Evolutionary conservation across 2,113 vertebrate species (phyloP).

Genomic region (Isichthys henryi): DNA sequence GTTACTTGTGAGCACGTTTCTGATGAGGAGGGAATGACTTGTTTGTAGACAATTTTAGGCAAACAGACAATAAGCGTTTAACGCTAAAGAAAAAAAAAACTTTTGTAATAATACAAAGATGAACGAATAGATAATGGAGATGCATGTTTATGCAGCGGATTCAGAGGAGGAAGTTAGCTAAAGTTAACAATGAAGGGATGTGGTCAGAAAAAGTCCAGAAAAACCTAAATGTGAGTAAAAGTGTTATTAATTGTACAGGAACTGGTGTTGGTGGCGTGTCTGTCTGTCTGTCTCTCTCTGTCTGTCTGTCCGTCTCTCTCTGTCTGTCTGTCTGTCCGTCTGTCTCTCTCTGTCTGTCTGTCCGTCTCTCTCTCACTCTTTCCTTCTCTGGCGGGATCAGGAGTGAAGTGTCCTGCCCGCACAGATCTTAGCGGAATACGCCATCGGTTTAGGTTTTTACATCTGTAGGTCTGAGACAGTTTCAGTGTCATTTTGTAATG

Average conservation of each 20-base stretch:
- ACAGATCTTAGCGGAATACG: background rate
- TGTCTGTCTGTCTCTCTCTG: background rate
- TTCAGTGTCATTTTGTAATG: slow-evolving; percentile 10
- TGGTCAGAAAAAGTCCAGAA: background rate
- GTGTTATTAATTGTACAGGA: background rate
- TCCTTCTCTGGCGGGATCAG: background rate
- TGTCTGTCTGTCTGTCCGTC: background rate
- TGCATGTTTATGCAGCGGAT: too few species aligned
- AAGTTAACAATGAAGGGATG: background rate
- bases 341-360: background rate
- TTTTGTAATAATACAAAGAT: background rate
- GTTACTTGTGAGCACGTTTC: slow-evolving; percentile 13
- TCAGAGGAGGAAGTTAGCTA: background rate
- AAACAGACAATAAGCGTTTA: background rate
- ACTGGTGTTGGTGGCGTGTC: background rate
- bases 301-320: background rate
- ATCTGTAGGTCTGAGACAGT: slow-evolving; percentile 10
- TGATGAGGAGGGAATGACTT: background rate
- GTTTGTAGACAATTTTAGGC: background rate
- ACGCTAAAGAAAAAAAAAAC: background rate
- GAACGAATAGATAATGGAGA: background rate
- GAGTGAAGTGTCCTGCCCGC: background rate
- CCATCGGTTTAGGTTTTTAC: background rate
- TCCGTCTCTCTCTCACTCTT: background rate
- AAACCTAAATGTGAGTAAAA: background rate